Evolutionary conservation across 2,888 invertebrate species (phyloP).

Genomic region (Lamellibrachia satsuma): DNA sequence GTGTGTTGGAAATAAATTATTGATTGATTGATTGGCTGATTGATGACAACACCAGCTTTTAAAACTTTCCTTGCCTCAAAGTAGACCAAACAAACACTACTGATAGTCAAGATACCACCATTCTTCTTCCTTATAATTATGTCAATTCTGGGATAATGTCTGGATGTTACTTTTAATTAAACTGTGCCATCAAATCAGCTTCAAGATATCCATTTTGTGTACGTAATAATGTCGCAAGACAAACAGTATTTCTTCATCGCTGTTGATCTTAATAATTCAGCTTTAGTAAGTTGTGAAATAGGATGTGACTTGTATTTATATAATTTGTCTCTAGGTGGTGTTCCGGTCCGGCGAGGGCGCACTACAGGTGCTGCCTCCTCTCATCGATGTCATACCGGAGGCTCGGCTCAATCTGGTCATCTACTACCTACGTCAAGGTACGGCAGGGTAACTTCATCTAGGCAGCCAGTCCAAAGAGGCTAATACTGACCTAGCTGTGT

Average conservation of each 20-base stretch:
- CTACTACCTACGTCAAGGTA: conserved; percentile 83
- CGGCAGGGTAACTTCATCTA: neutral
- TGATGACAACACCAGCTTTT: too few relatives aligned
- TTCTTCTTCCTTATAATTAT: too few relatives aligned
- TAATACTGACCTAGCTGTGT: neutral
- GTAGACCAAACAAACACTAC: too few relatives aligned
- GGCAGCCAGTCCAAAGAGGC: neutral
- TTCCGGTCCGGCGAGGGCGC: conserved; percentile 94
- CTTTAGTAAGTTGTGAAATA: neutral
- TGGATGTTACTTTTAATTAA: too few relatives aligned
- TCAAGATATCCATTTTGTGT: neutral
- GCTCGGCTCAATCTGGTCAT: conserved; percentile 95
- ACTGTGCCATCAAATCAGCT: too few relatives aligned
- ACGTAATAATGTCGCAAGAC: neutral
- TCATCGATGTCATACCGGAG: conserved; percentile 95
- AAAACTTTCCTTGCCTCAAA: too few relatives aligned
- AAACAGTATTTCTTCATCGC: neutral
- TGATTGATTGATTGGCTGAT: too few relatives aligned
- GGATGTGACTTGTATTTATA: neutral
- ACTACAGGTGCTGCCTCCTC: conserved; percentile 86
- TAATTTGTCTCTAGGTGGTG: conserved; percentile 74
- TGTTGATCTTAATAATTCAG: neutral
- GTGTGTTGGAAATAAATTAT: too few relatives aligned
- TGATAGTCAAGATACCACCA: too few relatives aligned
- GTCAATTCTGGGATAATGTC: too few relatives aligned